Percentiles rank a stretch among this genome's conserved stretches.
phyloP scores from a whole-genome alignment of 2,888 invertebrate species.

The Ptychoptera contaminata region DNA sequence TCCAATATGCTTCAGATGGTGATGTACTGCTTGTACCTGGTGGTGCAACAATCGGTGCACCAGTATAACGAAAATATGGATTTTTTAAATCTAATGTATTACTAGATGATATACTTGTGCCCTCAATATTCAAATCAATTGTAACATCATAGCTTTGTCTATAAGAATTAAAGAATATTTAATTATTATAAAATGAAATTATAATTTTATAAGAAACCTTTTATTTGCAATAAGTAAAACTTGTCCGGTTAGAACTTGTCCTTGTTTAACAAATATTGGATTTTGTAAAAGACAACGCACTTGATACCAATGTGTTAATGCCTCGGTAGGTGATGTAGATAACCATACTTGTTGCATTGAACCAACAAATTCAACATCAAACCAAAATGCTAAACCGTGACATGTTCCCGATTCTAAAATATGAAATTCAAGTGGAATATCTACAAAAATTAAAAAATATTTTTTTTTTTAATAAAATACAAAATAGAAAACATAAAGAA shows the following conservation, averaged over 20 bases:
- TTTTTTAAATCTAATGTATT: conserved; percentile 96
- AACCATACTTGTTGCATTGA: conserved; percentile 84
- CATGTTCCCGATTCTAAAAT: conserved; percentile 85
- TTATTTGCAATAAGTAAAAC: conserved; percentile 84
- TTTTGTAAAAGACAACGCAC: conserved; percentile 88
- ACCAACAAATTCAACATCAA: conserved; percentile 94
- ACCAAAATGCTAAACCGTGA: conserved; percentile 98
- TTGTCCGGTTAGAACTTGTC: conserved; percentile 75
- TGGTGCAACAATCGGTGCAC: conserved; percentile 81
- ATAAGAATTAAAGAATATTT: too few species aligned
- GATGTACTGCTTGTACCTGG: conserved; percentile 82
- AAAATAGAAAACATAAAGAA: conserved; percentile 6
- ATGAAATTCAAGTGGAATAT: conserved; percentile 88
- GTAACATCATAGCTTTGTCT: conserved; percentile 98
- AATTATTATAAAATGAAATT: background rate
- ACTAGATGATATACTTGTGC: conserved; percentile 67
- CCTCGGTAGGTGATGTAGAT: conserved; percentile 94
- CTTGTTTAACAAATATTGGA: conserved; percentile 88
- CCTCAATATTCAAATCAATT: conserved; percentile 82
- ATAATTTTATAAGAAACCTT: conserved; percentile 9
- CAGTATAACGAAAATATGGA: conserved; percentile 94
- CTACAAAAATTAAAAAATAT: conserved; percentile 25
- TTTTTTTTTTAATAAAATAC: background rate
- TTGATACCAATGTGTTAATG: conserved; percentile 98
- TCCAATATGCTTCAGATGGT: conserved; percentile 89